These are phyloP conservation scores for Nasua narica DNA, from an alignment of 2,797 vertebrate genomes.

Conservation along the genomic window DNA sequence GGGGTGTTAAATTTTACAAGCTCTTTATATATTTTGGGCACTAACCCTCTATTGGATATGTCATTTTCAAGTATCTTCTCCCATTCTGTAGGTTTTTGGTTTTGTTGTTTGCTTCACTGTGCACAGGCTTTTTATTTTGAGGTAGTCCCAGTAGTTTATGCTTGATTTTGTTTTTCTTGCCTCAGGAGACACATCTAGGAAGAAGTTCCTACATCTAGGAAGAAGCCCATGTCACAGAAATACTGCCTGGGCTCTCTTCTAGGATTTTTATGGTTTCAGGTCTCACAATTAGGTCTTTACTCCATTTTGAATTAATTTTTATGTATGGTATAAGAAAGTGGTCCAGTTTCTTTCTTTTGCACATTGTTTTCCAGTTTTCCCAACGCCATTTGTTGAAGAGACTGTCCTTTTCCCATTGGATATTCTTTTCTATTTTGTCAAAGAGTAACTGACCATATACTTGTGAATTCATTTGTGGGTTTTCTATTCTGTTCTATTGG, in stretches of 20 bases:
- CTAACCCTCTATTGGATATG: not conserved
- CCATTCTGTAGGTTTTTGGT: not conserved
- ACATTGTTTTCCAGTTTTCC: not conserved
- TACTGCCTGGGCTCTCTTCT: not conserved
- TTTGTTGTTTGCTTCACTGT: not conserved
- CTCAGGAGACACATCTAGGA: not conserved
- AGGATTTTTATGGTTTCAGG: not conserved
- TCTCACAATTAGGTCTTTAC: not conserved
- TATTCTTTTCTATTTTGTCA: not conserved
- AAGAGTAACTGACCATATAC: not conserved
- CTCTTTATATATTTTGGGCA: not conserved
- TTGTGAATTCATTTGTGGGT: not conserved
- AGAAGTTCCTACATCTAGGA: no score
- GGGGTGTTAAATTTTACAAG: not conserved
- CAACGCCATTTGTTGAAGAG: not conserved
- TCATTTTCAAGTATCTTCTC: not conserved
- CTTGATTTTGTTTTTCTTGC: not conserved
- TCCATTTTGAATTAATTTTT: not conserved
- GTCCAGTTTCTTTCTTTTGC: not conserved
- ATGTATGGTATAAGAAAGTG: not conserved
- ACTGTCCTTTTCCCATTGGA: not conserved
- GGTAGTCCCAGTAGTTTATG: not conserved
- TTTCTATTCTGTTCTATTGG: not conserved
- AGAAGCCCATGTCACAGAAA: not conserved
- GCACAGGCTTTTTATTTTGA: not conserved